Conservation (phyloP, 2,113 vertebrate species). For the Anhinga rufa region DNA sequence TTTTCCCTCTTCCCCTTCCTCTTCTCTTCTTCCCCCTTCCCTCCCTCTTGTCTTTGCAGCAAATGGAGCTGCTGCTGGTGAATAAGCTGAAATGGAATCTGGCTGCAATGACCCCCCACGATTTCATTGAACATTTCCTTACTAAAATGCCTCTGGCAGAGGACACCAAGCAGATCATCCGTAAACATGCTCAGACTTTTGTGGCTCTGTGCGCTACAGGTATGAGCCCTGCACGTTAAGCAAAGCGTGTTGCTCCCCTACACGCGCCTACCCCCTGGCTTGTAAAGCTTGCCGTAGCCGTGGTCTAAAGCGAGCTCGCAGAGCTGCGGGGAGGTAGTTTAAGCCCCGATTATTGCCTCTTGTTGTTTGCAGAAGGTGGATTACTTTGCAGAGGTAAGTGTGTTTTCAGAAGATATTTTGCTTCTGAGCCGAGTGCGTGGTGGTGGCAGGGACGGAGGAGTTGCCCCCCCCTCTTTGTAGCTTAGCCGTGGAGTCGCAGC, state of each 20-base stretch:
- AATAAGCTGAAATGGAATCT: constrained; percentile 99
- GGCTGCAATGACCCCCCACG: constrained; percentile 93
- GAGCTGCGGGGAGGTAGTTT: not conserved
- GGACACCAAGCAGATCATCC: constrained; percentile 91
- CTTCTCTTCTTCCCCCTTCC: not conserved
- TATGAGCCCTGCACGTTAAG: constrained; percentile 65
- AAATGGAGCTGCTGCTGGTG: constrained; percentile 95
- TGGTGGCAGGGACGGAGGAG: not conserved
- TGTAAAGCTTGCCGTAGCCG: not conserved
- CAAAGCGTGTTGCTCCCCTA: constrained; percentile 39
- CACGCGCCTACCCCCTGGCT: not conserved
- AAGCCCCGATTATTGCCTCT: not conserved
- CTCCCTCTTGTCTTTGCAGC: constrained; percentile 72
- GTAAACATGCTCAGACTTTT: constrained; percentile 97
- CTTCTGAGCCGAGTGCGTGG: not conserved
- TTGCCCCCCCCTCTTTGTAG: not conserved
- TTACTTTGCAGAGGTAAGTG: constrained; percentile 62
- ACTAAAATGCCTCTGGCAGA: constrained; percentile 90
- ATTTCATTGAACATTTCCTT: constrained; percentile 98
- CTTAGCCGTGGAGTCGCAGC: not conserved
- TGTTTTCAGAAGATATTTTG: not conserved
- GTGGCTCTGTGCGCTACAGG: constrained; percentile 98
- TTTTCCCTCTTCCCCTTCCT: not conserved
- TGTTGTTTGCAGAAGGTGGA: constrained; percentile 41
- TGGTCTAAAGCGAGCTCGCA: not conserved